A percentile compares a stretch with the other conserved stretches of the same genome.
These are phyloP conservation scores for Bradypus variegatus DNA, from an alignment of 2,797 vertebrate genomes.

Conservation along the genomic window DNA sequence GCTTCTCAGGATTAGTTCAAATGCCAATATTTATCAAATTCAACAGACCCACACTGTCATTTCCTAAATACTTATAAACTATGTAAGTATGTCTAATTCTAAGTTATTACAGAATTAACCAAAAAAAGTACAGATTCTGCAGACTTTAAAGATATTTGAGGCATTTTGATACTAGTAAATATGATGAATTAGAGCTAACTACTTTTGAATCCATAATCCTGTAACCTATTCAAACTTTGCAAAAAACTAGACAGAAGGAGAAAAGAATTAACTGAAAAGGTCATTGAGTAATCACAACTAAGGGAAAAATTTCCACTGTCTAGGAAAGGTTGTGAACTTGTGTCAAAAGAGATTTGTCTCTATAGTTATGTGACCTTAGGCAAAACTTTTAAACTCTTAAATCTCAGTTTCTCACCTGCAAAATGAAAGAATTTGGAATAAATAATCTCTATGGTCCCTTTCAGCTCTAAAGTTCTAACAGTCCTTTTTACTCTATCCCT, in stretches of 20 bases:
- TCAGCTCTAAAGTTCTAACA: background rate
- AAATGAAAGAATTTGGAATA: background rate
- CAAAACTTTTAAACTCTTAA: background rate
- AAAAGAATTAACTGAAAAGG: background rate
- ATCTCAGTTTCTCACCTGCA: background rate
- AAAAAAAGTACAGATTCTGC: background rate
- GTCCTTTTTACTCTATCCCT: background rate
- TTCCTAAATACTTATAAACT: background rate
- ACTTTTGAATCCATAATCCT: background rate
- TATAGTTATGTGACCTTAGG: background rate
- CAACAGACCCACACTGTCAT: background rate
- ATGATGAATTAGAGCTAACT: background rate
- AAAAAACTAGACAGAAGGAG: constrained; percentile 21
- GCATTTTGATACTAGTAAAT: background rate
- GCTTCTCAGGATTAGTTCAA: background rate
- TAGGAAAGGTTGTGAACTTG: background rate
- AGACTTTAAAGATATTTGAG: background rate
- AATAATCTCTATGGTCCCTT: background rate
- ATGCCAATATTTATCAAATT: constrained; percentile 21
- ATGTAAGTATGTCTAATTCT: background rate
- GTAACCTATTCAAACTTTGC: background rate
- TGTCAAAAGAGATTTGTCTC: background rate
- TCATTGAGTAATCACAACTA: background rate
- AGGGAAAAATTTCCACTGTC: background rate
- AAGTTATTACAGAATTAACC: background rate